phyloP scores from a whole-genome alignment of 2,888 invertebrate genomes.

The Stenotaenia linearis region DNA sequence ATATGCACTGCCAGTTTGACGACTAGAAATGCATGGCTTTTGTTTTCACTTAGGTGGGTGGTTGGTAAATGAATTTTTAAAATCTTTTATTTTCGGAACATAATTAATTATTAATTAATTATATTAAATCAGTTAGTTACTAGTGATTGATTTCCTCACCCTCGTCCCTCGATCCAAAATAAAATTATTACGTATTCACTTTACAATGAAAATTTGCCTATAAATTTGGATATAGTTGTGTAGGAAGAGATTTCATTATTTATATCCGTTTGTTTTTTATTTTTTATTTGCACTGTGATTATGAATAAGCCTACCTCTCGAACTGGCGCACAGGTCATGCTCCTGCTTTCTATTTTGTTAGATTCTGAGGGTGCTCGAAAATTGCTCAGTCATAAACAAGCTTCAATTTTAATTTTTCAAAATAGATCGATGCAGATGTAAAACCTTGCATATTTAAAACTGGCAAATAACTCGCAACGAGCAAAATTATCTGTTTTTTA shows the following conservation, averaged over 20 bases:
- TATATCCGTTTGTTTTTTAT: not conserved
- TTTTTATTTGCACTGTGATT: not conserved
- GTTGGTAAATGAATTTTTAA: not conserved
- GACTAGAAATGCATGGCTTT: not conserved
- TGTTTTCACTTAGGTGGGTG: not conserved
- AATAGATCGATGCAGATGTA: no score
- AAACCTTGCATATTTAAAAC: not conserved
- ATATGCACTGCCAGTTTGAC: not conserved
- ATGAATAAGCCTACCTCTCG: constrained; percentile 10
- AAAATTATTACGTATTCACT: not conserved
- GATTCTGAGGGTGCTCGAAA: constrained; percentile 4
- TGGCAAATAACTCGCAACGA: not conserved
- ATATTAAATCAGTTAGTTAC: not conserved
- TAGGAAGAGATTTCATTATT: not conserved
- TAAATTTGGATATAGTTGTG: not conserved
- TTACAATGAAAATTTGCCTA: not conserved
- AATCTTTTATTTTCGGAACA: not conserved
- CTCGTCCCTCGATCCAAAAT: not conserved
- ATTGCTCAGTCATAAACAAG: not conserved
- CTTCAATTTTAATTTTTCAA: no score
- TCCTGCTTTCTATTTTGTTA: not conserved
- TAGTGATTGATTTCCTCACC: not conserved
- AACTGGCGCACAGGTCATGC: constrained; percentile 7
- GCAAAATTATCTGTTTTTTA: not conserved
- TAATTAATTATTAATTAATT: not conserved